Base-by-base conservation (phyloP, 1,140 invertebrate species). In the Aphaenogaster rudis region DNA sequence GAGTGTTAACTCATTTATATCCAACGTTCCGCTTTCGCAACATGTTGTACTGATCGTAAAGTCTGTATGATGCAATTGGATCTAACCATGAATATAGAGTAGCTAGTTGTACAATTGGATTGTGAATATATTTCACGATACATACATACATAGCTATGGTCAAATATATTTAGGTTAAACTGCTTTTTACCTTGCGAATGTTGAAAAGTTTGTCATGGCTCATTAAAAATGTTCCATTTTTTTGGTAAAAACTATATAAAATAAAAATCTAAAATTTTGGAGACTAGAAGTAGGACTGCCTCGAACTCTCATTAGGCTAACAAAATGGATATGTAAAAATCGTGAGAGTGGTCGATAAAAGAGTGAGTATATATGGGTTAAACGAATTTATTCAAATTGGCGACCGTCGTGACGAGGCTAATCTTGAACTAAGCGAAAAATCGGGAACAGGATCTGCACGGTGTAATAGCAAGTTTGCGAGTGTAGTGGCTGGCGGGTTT, bases 1-100 rank as follows among this genome's bases (percentile, higher is more conserved):
- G 52, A 48, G 42, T n/a, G 69, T 84, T 84, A 76, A 84, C 54
- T 84, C 80, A 50, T 84, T 82, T 82, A 84, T 76, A 76, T 84
- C 69, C 69, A 17, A 61, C 13, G 33, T 67, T 63, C 11, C 17
- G 69, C 42, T 84, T 61, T 48, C 54, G 54, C 67, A 61, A 84
- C 42, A 28, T 72, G 54, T 61, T 61, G 39, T 57, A 21, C 52
- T 28, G 67, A 76, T 84, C 54, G 42, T 84, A 39, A 84, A 84
- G 13, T 48, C 13, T 39, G 28, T 45, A 21, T 50, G 54, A 74
- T 74, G 69, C 54, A 84, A 84, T 84, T 84, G 17, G 54, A 21
- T 74, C 17, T 82, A 61, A 39, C 9, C 17, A 52, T 61, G 67
- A 72, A 82, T 82, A 21, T 61, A 36, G 2, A 74, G 52, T 52